phyloP scores from a whole-genome alignment of 1,140 invertebrate species.

The Drosophila sulfurigaster region DNA sequence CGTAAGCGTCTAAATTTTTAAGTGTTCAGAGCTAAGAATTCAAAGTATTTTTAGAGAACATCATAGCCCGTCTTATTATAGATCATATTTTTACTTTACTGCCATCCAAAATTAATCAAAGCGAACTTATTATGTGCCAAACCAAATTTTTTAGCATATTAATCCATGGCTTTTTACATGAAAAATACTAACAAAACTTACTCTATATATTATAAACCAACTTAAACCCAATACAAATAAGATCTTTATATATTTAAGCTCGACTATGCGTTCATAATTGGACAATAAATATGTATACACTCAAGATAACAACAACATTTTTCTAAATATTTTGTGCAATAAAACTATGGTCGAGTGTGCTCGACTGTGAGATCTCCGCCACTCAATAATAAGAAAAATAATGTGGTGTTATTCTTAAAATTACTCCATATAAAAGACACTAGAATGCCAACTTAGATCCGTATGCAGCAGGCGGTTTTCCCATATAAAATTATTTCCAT shows the following conservation, averaged over 20 bases:
- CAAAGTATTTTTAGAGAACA: conserved; percentile 29
- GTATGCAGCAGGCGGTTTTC: too few species aligned
- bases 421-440: too few species aligned
- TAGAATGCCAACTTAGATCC: too few species aligned
- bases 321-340: too few species aligned
- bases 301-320: background rate
- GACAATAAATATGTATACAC: conserved; percentile 67
- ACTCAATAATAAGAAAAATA: too few species aligned
- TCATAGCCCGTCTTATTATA: conserved; percentile 52
- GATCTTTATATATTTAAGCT: conserved; percentile 35
- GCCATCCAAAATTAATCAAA: conserved; percentile 51
- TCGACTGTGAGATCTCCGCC: too few species aligned
- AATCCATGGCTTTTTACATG: conserved; percentile 43
- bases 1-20: conserved; percentile 49
- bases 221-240: conserved; percentile 11
- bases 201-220: conserved; percentile 8
- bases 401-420: too few species aligned
- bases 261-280: conserved; percentile 56
- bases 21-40: conserved; percentile 55
- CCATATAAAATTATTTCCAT: too few species aligned
- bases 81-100: conserved; percentile 49
- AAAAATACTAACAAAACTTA: conserved; percentile 16
- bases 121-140: conserved; percentile 56
- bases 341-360: too few species aligned
- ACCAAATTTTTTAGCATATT: conserved; percentile 20